phyloP scores from a whole-genome alignment of 2,797 vertebrate genomes.

The Thamnophis elegans region DNA sequence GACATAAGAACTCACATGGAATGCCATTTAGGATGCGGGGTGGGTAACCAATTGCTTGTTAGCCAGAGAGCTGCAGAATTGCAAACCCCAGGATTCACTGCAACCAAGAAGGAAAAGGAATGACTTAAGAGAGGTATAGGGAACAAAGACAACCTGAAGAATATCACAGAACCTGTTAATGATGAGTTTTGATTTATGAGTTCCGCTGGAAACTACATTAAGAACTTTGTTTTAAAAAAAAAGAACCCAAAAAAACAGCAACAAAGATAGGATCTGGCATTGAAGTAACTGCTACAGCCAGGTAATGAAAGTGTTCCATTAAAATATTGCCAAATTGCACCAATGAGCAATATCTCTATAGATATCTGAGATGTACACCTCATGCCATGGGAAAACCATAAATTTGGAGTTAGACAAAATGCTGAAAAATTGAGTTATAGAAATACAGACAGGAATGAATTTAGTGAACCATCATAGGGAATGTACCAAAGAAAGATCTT shows the following conservation, averaged over 20 bases:
- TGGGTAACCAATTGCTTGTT: not conserved
- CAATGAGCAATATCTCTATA: not conserved
- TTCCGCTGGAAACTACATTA: not conserved
- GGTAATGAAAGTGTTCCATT: not conserved
- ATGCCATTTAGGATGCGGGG: not conserved
- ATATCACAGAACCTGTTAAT: not conserved
- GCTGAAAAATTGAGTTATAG: not conserved
- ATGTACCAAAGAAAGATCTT: not conserved
- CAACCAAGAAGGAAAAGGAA: not conserved
- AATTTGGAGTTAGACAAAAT: not conserved
- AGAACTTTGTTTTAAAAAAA: not conserved
- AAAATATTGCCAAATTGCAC: not conserved
- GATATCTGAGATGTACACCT: not conserved
- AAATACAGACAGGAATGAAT: not conserved
- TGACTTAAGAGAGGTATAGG: not conserved
- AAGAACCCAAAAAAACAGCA: not conserved
- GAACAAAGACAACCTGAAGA: not conserved
- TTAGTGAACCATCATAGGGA: not conserved
- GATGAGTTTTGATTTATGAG: not conserved
- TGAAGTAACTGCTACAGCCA: not conserved
- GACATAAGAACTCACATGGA: not conserved
- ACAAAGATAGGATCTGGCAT: not conserved
- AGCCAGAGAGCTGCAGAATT: not conserved
- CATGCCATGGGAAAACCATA: not conserved
- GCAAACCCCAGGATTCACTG: not conserved